Conservation (phyloP, 2,888 invertebrate species). For the Bugula neritina region DNA sequence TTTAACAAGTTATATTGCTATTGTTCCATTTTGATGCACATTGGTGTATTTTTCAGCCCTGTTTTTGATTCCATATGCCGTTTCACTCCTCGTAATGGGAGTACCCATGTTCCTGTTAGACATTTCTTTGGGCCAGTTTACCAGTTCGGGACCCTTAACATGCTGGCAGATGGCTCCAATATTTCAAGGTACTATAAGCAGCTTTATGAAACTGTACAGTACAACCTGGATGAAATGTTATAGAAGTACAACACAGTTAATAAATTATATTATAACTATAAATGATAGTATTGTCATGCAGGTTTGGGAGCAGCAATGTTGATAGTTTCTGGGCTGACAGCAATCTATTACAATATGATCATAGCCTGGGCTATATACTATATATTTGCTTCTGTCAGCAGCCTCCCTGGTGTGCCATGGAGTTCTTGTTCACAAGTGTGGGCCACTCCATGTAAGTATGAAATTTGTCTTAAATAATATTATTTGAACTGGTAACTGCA, state of each 20-base stretch:
- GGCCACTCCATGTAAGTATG: slow-evolving; percentile 35
- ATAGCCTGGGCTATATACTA: slow-evolving; percentile 39
- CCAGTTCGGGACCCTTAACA: slow-evolving; percentile 49
- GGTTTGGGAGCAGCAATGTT: slow-evolving; percentile 35
- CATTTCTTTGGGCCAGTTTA: slow-evolving; percentile 51
- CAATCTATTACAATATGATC: slow-evolving; percentile 40
- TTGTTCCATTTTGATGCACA: no score
- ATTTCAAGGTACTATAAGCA: slow-evolving; percentile 52
- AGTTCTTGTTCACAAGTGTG: slow-evolving; percentile 35
- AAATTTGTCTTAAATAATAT: no score
- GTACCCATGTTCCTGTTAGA: slow-evolving; percentile 53
- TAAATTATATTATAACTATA: no score
- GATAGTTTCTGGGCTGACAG: slow-evolving; percentile 35
- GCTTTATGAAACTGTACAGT: no score
- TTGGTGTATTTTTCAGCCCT: slow-evolving; percentile 16
- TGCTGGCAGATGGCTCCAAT: slow-evolving; percentile 50
- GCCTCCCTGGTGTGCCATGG: slow-evolving; percentile 35
- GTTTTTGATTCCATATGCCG: slow-evolving; percentile 57
- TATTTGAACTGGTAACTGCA: no score
- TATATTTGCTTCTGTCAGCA: slow-evolving; percentile 36
- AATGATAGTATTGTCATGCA: slow-evolving; percentile 29
- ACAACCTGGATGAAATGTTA: no score
- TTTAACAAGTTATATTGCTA: no score
- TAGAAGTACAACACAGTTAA: no score
- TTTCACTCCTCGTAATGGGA: slow-evolving; percentile 44